phyloP scores from a whole-genome alignment of 2,888 invertebrate species.

The Anoplius nigerrimus region DNA sequence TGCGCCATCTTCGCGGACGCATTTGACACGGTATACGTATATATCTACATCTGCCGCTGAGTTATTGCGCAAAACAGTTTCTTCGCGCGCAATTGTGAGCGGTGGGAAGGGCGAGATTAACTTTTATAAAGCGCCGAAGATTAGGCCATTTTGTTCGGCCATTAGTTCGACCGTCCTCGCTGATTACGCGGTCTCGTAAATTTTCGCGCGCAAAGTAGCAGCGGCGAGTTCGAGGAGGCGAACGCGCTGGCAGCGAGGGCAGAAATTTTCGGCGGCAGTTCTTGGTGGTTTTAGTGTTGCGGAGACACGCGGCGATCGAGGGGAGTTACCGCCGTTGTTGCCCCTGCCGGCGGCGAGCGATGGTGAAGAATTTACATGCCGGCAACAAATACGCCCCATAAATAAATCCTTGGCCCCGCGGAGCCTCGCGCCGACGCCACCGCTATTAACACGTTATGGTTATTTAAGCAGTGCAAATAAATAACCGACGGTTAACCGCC shows the following conservation, averaged over 20 bases:
- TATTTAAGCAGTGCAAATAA: constrained; percentile 68
- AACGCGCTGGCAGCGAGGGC: too few species aligned
- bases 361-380: constrained; percentile 63
- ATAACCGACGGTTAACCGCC: constrained; percentile 62
- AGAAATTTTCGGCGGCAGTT: too few species aligned
- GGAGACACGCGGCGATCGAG: constrained; percentile 14
- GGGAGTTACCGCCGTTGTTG: constrained; percentile 2
- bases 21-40: constrained; percentile 17
- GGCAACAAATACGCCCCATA: constrained; percentile 66
- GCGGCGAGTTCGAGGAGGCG: neutral
- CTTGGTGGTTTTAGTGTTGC: constrained; percentile 8
- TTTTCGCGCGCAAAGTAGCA: neutral
- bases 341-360: constrained; percentile 8
- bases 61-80: too few species aligned
- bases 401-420: constrained; percentile 60
- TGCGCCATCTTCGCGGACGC: constrained; percentile 13
- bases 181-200: too few species aligned
- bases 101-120: too few species aligned
- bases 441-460: constrained; percentile 69
- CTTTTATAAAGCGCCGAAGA: too few species aligned
- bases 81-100: too few species aligned
- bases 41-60: neutral
- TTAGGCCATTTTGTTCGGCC: too few species aligned
- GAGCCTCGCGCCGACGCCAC: constrained; percentile 47
- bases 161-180: too few species aligned